These are phyloP conservation scores for Capitulum mitella DNA, from an alignment of 2,888 invertebrate genomes.

Conservation along the genomic window DNA sequence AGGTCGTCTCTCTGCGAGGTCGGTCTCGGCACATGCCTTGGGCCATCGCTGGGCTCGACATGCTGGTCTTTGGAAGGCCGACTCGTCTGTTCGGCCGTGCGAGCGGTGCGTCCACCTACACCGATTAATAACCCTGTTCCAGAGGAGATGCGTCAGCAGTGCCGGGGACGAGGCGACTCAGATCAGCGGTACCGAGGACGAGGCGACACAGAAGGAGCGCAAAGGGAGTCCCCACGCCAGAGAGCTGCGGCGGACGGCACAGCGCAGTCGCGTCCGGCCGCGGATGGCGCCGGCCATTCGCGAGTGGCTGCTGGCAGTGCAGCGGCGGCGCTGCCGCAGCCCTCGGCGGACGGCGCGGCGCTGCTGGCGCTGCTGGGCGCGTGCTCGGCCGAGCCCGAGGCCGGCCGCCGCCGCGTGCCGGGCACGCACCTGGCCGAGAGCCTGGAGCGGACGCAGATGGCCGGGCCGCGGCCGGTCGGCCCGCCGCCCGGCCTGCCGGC, in stretches of 20 bases:
- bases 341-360: not conserved
- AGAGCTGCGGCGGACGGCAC: too few species aligned
- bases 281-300: not conserved
- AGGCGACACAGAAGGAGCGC: not conserved
- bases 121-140: too few species aligned
- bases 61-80: too few species aligned
- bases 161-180: not conserved
- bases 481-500: not conserved
- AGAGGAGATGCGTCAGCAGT: not conserved
- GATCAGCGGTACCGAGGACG: not conserved
- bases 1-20: too few species aligned
- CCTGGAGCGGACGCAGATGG: not conserved
- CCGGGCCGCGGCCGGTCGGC: not conserved
- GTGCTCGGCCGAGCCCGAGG: not conserved
- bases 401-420: not conserved
- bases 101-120: too few species aligned
- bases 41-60: too few species aligned
- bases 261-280: not conserved
- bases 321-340: not conserved
- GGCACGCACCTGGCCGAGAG: not conserved
- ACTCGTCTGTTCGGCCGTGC: too few species aligned
- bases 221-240: not conserved
- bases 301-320: too few species aligned
- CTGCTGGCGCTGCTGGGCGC: slow-evolving; percentile 17
- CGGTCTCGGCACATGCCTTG: too few species aligned